Conservation (phyloP, 2,888 invertebrate genomes). For the Parelbella ahira region DNA sequence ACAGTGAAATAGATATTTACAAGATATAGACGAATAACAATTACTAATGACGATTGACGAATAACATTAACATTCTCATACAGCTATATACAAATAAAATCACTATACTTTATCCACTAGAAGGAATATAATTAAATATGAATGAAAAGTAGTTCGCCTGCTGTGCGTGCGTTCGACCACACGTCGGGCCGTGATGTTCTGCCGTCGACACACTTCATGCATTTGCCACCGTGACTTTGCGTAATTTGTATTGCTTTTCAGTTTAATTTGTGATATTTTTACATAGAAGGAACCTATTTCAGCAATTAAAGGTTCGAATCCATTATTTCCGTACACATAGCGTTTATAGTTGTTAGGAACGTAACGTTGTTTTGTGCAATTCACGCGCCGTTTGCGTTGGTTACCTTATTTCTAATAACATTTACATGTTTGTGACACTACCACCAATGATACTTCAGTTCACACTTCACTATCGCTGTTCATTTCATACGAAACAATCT, state of each 20-base stretch:
- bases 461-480: too few species aligned
- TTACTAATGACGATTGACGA: too few species aligned
- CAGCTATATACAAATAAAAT: too few species aligned
- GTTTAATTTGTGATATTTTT: constrained; percentile 22
- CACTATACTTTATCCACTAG: too few species aligned
- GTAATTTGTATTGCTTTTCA: constrained; percentile 24
- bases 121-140: constrained; percentile 5
- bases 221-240: constrained; percentile 23
- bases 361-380: constrained; percentile 1
- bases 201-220: constrained; percentile 23
- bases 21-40: too few species aligned
- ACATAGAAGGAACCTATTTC: constrained; percentile 9
- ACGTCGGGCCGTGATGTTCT: constrained; percentile 12
- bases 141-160: constrained; percentile 8
- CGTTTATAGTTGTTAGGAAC: constrained; percentile 2
- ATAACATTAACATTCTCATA: too few species aligned
- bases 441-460: too few species aligned
- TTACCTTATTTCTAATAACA: too few species aligned
- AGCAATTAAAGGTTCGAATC: constrained; percentile 16
- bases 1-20: too few species aligned
- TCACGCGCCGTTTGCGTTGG: too few species aligned
- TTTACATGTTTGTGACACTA: too few species aligned
- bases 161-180: background rate
- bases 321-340: constrained; percentile 11
- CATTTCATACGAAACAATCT: too few species aligned